These are phyloP conservation scores for Xanthostigma xanthostigma DNA, from an alignment of 2,888 invertebrate genomes.

Conservation along the genomic window DNA sequence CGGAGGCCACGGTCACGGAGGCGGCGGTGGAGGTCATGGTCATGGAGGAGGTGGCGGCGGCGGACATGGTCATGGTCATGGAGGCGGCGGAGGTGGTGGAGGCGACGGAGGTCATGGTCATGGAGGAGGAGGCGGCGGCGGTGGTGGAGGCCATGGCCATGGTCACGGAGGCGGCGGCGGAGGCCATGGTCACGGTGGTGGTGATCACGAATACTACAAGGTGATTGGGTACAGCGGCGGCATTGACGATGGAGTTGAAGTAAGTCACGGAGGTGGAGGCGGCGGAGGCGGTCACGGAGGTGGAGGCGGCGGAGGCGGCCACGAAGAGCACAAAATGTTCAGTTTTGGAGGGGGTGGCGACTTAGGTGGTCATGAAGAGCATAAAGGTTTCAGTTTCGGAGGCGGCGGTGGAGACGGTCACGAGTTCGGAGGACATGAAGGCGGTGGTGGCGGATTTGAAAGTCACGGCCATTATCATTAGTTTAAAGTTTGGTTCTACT, in stretches of 20 bases:
- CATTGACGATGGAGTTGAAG: conserved; percentile 34
- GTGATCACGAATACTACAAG: conserved; percentile 50
- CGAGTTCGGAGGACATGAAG: conserved; percentile 10
- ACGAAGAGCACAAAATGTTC: conserved; percentile 1
- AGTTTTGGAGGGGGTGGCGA: conserved; percentile 11
- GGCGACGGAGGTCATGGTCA: too few relatives aligned
- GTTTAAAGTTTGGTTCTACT: too few relatives aligned
- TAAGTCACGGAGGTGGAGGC: conserved; percentile 21
- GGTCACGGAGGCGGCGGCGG: conserved; percentile 14
- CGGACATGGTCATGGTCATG: conserved; percentile 9
- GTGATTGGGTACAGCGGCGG: conserved; percentile 54
- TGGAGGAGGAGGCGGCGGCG: conserved; percentile 21
- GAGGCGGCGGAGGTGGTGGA: conserved; percentile 15
- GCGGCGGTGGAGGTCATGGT: conserved; percentile 15
- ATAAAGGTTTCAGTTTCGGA: conserved; percentile 10
- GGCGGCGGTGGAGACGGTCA: conserved; percentile 17
- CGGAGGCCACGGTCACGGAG: conserved; percentile 24
- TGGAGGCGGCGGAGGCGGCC: conserved; percentile 13
- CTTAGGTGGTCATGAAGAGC: conserved; percentile 13
- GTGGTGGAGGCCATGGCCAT: conserved; percentile 16
- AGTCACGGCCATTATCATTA: conserved; percentile 18
- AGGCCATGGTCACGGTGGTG: conserved; percentile 20
- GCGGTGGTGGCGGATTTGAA: conserved; percentile 16
- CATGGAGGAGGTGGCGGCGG: conserved; percentile 17
- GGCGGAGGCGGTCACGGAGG: conserved; percentile 18